Evolutionary conservation across 2,113 vertebrate species (phyloP).

Genomic region (Microtus oregoni): DNA sequence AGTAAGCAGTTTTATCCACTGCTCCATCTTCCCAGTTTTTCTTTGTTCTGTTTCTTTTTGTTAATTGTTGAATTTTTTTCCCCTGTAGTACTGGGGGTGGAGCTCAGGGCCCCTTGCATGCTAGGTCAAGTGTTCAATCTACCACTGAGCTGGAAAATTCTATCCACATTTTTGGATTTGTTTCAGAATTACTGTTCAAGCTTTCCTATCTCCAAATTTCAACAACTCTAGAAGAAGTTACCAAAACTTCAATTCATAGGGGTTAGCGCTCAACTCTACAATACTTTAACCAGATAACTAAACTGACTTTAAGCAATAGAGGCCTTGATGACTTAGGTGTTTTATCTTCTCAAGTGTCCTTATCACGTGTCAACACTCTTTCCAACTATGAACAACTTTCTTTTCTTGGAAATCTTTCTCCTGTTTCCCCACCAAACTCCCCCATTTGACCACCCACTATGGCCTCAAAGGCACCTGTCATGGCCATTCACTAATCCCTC

Average conservation of each 20-base stretch:
- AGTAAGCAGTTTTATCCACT: too few species aligned
- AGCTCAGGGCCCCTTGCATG: neutral
- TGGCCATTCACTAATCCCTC: neutral
- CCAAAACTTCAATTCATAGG: neutral
- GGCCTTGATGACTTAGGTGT: neutral
- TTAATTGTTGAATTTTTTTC: neutral
- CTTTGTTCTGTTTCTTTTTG: neutral
- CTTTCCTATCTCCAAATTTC: neutral
- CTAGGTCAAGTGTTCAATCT: neutral
- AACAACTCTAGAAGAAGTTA: neutral
- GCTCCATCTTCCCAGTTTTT: neutral
- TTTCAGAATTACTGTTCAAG: neutral
- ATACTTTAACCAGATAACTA: neutral
- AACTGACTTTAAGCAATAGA: neutral
- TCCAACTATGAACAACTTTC: neutral
- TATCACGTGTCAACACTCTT: neutral
- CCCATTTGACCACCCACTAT: neutral
- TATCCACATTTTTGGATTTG: neutral
- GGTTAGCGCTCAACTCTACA: neutral
- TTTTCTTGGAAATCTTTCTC: conserved; percentile 50
- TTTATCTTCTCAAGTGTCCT: neutral
- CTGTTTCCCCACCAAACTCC: neutral
- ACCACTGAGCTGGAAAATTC: neutral
- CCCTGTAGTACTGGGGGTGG: neutral
- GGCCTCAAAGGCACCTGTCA: neutral